A percentile compares a stretch with the other conserved stretches of the same genome.
Evolutionary conservation across 2,888 invertebrate genomes (phyloP).

Genomic region (Ephialtes manifestator): DNA sequence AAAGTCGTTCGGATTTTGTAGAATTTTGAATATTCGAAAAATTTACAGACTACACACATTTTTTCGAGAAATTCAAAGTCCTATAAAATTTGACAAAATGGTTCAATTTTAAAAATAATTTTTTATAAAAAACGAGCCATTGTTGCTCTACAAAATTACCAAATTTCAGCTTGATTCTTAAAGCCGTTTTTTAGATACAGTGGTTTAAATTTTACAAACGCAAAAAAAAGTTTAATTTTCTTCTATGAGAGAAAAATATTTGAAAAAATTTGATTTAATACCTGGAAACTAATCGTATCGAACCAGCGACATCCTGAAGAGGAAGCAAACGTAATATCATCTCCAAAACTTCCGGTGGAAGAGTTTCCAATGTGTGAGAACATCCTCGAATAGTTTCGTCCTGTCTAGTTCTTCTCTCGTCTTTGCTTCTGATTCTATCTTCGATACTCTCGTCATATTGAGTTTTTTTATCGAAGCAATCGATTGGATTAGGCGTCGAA

Average conservation of each 20-base stretch:
- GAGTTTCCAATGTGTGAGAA: slow-evolving; percentile 75
- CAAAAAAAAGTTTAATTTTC: too few species aligned
- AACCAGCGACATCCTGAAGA: slow-evolving; percentile 78
- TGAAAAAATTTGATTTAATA: slow-evolving; percentile 59
- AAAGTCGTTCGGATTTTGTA: too few species aligned
- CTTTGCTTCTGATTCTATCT: not conserved
- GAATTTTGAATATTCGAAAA: too few species aligned
- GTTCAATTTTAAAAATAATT: too few species aligned
- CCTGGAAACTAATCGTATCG: slow-evolving; percentile 82
- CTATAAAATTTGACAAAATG: too few species aligned
- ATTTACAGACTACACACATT: too few species aligned
- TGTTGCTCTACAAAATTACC: too few species aligned
- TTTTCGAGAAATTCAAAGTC: too few species aligned
- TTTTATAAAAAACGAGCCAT: too few species aligned
- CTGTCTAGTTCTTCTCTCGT: not conserved
- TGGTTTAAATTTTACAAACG: too few species aligned
- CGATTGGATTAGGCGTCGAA: not conserved
- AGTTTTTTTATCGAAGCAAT: slow-evolving; percentile 6
- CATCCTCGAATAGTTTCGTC: not conserved
- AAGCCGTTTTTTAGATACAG: too few species aligned
- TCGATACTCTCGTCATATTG: slow-evolving; percentile 32
- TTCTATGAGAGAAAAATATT: not conserved
- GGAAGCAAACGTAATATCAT: slow-evolving; percentile 80
- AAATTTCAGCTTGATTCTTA: too few species aligned
- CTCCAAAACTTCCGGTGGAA: slow-evolving; percentile 83